phyloP scores from a whole-genome alignment of 2,888 invertebrate genomes.

The Thecocarcelia acutangulata region DNA sequence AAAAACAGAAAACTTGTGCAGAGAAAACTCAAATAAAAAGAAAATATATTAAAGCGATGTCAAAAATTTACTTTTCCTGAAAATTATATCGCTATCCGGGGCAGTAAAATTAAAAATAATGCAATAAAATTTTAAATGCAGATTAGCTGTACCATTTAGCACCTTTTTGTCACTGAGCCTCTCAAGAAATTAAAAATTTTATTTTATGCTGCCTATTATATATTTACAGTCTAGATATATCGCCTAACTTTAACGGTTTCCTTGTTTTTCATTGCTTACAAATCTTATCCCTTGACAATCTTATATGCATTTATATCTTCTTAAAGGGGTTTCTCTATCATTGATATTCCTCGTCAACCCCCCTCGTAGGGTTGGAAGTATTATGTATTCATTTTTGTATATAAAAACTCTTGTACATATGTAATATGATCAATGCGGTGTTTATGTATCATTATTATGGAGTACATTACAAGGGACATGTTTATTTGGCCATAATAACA shows the following conservation, averaged over 20 bases:
- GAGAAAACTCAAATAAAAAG: too few relatives aligned
- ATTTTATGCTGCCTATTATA: too few relatives aligned
- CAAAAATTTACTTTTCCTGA: constrained; percentile 4
- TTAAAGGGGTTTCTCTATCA: too few relatives aligned
- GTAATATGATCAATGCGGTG: constrained; percentile 67
- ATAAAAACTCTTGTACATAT: constrained; percentile 5
- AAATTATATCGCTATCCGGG: constrained; percentile 7
- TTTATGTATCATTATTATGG: constrained; percentile 67
- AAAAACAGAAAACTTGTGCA: too few relatives aligned
- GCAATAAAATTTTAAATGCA: constrained; percentile 6
- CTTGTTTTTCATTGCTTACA: too few relatives aligned
- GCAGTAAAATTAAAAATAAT: constrained; percentile 3
- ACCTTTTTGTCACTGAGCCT: not conserved
- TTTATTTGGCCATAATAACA: constrained; percentile 62
- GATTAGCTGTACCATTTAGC: constrained; percentile 29
- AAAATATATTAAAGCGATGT: constrained; percentile 6
- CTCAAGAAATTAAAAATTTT: too few relatives aligned
- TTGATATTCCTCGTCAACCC: too few relatives aligned
- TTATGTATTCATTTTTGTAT: too few relatives aligned
- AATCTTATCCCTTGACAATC: too few relatives aligned
- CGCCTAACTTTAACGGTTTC: too few relatives aligned
- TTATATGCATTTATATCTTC: too few relatives aligned
- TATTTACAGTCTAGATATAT: too few relatives aligned
- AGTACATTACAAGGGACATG: constrained; percentile 64
- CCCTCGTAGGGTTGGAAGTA: not conserved